Evolutionary conservation across 1,140 invertebrate species (phyloP), one percentile per base, ranked within the genome.

Genomic region (Camponotus pennsylvanicus): DNA sequence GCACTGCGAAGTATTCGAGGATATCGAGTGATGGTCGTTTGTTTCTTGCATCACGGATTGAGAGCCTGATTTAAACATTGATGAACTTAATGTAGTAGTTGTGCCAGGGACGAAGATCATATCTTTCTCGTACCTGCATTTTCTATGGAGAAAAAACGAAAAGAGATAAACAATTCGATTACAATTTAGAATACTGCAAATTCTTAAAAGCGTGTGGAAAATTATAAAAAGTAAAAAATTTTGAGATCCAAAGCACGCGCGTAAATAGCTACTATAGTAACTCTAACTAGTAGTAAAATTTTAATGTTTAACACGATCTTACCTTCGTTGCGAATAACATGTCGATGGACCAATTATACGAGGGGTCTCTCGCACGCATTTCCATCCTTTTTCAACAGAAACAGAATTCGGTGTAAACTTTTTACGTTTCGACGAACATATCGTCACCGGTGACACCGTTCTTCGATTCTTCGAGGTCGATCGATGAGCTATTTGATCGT

Each of bases 31-130:
- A 70, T 32, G 27, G 75, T 89, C 59, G 2, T 5, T 37, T 3
- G 1, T 40, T 59, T 79, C 66, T 71, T 87, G 85, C 13, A 49
- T 85, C 63, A 34, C 18, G 15, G 75, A 84, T 59, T 69, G 71
- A 45, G 66, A 79, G 37, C 8, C 13, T 3, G 82, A 59, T 83
- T 84, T 61, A 15, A 66, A 78, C 13, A 34, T 6, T 1, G 18
- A 21, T 34, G 67, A 21, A 8, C 15, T 4, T 2, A 67, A 55
- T 37, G 32, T 49, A 49, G 27, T n/a, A 52, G 34, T 63, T 27
- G 18, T 13, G n/a, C 40, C 83, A 49, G 77, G 15, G 27, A 40
- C 9, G 52, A 9, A 18, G 5, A 77, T 40, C 3, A 67, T 40
- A 55, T 82, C 40, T 32, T 85, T 49, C 0, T 76, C n/a, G 2